Percentiles rank a stretch among this genome's conserved stretches.
Conservation (phyloP, 2,888 invertebrate genomes). For the Stegana nigrithorax region DNA sequence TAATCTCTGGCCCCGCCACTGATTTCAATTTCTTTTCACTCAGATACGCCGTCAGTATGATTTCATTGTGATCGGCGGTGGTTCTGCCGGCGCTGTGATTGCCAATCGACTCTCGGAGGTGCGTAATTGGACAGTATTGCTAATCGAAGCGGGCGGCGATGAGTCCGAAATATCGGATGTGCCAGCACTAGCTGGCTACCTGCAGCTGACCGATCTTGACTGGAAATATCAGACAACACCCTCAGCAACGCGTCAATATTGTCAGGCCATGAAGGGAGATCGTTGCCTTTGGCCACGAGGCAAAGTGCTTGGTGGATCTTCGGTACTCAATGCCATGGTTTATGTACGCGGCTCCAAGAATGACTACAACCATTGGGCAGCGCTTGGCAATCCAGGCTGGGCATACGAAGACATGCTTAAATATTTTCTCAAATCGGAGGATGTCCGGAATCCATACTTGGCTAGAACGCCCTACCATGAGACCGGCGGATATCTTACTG, state of each 20-base stretch:
- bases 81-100: conserved; percentile 90
- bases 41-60: conserved; percentile 85
- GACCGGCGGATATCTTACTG: conserved; percentile 83
- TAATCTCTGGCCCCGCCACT: neutral
- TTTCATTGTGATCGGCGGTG: conserved; percentile 88
- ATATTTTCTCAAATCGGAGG: conserved; percentile 89
- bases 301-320: conserved; percentile 88
- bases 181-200: conserved; percentile 85
- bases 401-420: conserved; percentile 83
- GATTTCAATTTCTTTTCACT: conserved; percentile 34
- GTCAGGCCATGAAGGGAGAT: conserved; percentile 87
- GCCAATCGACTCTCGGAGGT: conserved; percentile 86
- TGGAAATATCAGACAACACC: conserved; percentile 93
- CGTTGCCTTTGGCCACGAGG: conserved; percentile 94
- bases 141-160: conserved; percentile 88
- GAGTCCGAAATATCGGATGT: conserved; percentile 91
- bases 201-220: conserved; percentile 87
- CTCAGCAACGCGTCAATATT: conserved; percentile 81
- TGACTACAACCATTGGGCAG: conserved; percentile 90
- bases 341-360: conserved; percentile 88
- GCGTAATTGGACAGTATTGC: conserved; percentile 83
- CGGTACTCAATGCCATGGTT: conserved; percentile 91
- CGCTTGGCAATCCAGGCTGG: conserved; percentile 88
- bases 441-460: conserved; percentile 86
- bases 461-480: conserved; percentile 80